phyloP scores from a whole-genome alignment of 2,888 invertebrate genomes.

The Acleris emargana region DNA sequence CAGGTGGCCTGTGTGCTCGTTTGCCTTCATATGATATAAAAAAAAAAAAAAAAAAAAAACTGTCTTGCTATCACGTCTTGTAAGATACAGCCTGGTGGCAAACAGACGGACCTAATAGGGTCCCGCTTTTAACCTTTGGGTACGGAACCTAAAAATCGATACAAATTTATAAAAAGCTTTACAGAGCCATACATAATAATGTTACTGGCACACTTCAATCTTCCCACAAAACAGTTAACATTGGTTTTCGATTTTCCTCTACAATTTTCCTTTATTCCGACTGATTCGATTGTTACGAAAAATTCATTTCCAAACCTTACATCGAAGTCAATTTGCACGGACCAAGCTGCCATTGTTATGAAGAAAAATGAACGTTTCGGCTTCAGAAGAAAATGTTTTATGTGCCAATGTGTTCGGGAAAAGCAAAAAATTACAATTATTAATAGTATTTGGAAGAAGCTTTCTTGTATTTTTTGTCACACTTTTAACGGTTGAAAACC shows the following conservation, averaged over 20 bases:
- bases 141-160: too few relatives aligned
- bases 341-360: slow-evolving; percentile 8
- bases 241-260: slow-evolving; percentile 4
- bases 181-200: background rate
- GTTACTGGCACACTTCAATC: background rate
- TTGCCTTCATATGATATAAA: too few relatives aligned
- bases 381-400: slow-evolving; percentile 6
- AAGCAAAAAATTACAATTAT: too few relatives aligned
- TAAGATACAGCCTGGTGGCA: too few relatives aligned
- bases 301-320: slow-evolving; percentile 23
- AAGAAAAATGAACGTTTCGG: slow-evolving; percentile 18
- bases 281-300: slow-evolving; percentile 22
- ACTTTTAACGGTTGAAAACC: background rate
- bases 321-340: slow-evolving; percentile 31
- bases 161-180: too few relatives aligned
- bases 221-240: background rate
- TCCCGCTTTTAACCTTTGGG: too few relatives aligned
- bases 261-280: slow-evolving; percentile 8
- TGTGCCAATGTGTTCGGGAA: background rate
- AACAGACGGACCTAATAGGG: too few relatives aligned
- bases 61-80: too few relatives aligned
- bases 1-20: too few relatives aligned
- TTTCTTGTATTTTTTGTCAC: background rate
- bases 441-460: too few relatives aligned
- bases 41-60: too few relatives aligned